These are phyloP conservation scores for Sinocyclocheilus rhinocerous DNA, from an alignment of 2,113 vertebrate genomes.

Conservation along the genomic window DNA sequence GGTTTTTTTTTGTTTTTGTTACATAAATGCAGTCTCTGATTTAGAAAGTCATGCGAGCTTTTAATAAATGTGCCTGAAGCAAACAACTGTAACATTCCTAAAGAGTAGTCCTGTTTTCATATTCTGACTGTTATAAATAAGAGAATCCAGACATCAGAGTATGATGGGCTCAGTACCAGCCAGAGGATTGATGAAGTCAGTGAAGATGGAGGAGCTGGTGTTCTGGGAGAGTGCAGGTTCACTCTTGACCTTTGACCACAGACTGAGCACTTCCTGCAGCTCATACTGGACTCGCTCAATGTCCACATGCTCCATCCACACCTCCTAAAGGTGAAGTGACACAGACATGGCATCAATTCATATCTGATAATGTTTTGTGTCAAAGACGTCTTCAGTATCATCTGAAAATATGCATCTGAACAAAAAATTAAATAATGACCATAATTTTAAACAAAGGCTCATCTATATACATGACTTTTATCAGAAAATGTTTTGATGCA, in stretches of 20 bases:
- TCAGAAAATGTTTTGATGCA: background rate
- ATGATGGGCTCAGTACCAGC: conserved; percentile 74
- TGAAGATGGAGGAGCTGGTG: conserved; percentile 67
- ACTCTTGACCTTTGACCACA: conserved; percentile 84
- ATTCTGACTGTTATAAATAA: background rate
- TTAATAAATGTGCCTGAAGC: background rate
- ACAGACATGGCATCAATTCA: background rate
- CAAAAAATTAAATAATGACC: background rate
- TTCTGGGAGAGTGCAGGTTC: conserved; percentile 77
- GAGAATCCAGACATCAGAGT: background rate
- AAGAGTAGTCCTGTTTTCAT: background rate
- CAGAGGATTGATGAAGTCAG: conserved; percentile 80
- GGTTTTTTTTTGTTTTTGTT: background rate
- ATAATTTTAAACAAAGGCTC: background rate
- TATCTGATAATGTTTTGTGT: background rate
- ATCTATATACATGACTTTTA: background rate
- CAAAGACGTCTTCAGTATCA: background rate
- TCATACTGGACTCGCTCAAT: conserved; percentile 86
- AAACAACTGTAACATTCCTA: background rate
- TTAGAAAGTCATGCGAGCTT: background rate
- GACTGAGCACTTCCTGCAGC: conserved; percentile 79
- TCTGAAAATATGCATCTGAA: background rate
- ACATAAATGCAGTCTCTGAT: background rate
- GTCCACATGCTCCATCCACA: conserved; percentile 93
- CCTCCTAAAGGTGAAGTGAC: conserved; percentile 75